phyloP scores from a whole-genome alignment of 2,888 invertebrate species.

The Conus canariensis region DNA sequence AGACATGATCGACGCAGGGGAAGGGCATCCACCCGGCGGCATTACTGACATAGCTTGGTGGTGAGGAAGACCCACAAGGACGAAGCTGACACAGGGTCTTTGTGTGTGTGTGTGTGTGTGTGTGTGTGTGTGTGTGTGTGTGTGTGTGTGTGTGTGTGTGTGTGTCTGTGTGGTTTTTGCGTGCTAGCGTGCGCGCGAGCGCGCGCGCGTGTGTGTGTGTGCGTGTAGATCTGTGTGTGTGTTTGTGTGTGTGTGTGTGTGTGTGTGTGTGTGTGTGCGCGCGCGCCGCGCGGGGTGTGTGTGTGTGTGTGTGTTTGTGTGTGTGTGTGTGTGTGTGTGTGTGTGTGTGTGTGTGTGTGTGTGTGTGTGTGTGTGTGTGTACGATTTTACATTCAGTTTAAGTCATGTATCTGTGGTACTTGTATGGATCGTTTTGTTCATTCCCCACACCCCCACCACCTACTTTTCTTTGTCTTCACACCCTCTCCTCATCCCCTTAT shows the following conservation, averaged over 20 bases:
- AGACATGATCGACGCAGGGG: no score
- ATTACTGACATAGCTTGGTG: no score
- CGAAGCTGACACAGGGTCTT: no score
- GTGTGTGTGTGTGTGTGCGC: not conserved
- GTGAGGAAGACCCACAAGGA: no score
- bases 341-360: conserved; percentile 24
- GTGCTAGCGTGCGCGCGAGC: not conserved
- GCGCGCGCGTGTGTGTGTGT: not conserved
- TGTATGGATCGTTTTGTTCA: no score
- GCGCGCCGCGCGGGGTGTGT: not conserved
- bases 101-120: not conserved
- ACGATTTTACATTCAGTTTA: no score
- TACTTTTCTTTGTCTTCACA: no score
- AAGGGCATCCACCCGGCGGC: no score
- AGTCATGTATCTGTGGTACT: no score
- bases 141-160: not conserved
- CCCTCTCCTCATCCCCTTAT: no score
- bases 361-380: conserved; percentile 25
- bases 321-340: conserved; percentile 3
- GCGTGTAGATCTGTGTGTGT: conserved; percentile 8
- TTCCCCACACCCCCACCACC: no score
- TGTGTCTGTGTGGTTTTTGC: not conserved
- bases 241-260: conserved; percentile 4
- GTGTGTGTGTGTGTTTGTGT: not conserved
- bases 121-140: conserved; percentile 7